Percentiles rank a stretch among this genome's conserved stretches.
phyloP scores from a whole-genome alignment of 2,113 vertebrate species.

The Grus americana region DNA sequence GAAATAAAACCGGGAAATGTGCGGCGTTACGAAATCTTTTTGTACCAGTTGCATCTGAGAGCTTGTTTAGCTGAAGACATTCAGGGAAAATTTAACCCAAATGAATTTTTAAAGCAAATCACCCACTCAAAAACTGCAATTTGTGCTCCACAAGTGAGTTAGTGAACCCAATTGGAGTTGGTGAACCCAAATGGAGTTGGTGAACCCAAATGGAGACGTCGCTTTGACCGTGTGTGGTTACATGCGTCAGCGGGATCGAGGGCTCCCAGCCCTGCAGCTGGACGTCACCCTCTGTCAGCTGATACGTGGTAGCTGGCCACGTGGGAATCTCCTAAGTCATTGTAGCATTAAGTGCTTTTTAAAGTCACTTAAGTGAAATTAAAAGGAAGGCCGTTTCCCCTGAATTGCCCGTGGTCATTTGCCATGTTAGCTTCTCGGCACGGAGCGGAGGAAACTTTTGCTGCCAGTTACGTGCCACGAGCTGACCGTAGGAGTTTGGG shows the following conservation, averaged over 20 bases:
- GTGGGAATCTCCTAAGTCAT: neutral
- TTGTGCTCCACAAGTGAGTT: accelerated
- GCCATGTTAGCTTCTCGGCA: neutral
- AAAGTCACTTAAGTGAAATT: neutral
- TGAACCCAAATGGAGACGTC: too few species aligned
- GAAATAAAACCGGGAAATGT: neutral
- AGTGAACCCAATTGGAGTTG: neutral
- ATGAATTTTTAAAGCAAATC: neutral
- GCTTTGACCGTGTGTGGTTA: accelerated
- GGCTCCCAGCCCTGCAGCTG: neutral
- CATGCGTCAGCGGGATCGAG: accelerated
- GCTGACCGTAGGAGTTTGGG: neutral
- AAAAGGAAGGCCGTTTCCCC: neutral
- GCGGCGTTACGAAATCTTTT: accelerated
- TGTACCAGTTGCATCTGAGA: accelerated
- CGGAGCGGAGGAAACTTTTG: neutral
- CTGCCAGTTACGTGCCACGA: accelerated
- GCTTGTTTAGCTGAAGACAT: neutral
- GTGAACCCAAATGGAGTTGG: neutral
- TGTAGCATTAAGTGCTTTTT: neutral
- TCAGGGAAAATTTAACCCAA: neutral
- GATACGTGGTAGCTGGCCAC: accelerated
- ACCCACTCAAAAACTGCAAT: accelerated
- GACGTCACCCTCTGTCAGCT: neutral
- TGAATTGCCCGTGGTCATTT: neutral